Evolutionary conservation across 2,888 invertebrate species (phyloP), one percentile per base, ranked within the genome.

Genomic region (Mesoligia furuncula): DNA sequence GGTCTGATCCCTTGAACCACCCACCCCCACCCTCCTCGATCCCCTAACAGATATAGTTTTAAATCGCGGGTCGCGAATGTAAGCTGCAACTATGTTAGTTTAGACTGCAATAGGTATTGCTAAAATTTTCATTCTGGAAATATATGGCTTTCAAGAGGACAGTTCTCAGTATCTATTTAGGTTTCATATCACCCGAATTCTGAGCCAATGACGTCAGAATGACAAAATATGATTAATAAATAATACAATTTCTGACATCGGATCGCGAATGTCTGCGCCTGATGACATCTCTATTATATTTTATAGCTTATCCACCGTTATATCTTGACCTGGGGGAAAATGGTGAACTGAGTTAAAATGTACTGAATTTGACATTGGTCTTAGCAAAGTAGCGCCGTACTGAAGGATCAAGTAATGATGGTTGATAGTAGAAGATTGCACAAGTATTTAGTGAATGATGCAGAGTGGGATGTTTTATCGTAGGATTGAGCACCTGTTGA

Each of bases 211-310:
- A 85, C 71, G 77, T 77, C 77, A 82, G 42, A 61, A 36, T 27
- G 31, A 64, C 45, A 75, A 85, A 80, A 67, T 71, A 71, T 61
- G 48, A 81, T 66, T 6, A 77, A 81, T 77, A 81, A 82, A 82
- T 85, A 85, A 69, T 75, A 77, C 1, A 62, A 66, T 39, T 15
- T 74, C 51, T 77, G 74, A 82, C 85, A 74, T 75, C 9, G 27
- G 31, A 68, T 61, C 17, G n/a, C 73, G 20, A 71, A 75, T 70
- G 51, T 42, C 36, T 39, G 8, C 39, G 24, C 9, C 31, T 66
- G 85, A 74, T 81, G 85, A 84, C 69, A 82, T 20, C 42, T 83
- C 83, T 85, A 82, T 83, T 69, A 74, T 67, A 72, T 82, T 65
- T 77, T 68, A 81, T 73, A 67, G 66, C 45, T 62, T 48, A 31